Conservation (phyloP, 2,797 vertebrate species). For the Hylomyscus alleni region DNA sequence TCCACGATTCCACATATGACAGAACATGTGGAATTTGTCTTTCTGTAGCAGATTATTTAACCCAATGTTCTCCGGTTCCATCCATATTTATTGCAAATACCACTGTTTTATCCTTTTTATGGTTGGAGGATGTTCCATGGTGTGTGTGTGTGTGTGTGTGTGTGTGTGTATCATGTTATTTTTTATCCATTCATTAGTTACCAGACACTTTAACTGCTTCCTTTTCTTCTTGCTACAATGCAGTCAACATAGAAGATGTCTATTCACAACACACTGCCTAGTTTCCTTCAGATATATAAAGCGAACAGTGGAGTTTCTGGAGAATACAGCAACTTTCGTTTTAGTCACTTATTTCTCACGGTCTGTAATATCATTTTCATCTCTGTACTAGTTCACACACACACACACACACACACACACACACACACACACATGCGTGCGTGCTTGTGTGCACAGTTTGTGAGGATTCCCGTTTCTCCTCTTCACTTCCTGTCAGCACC, state of each 20-base stretch:
- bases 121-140: neutral
- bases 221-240: neutral
- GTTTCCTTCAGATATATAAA: neutral
- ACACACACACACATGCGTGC: neutral
- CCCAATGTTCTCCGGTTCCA: neutral
- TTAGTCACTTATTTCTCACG: neutral
- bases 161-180: neutral
- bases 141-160: neutral
- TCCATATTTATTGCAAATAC: neutral
- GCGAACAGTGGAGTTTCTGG: neutral
- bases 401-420: too few species aligned
- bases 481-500: neutral
- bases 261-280: neutral
- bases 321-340: neutral
- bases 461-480: neutral
- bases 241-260: neutral
- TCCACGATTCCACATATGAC: neutral
- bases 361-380: neutral
- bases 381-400: neutral
- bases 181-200: neutral
- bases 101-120: neutral
- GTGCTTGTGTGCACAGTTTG: neutral
- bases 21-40: neutral
- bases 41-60: neutral
- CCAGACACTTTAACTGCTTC: neutral